Percentiles rank a stretch among this genome's conserved stretches.
These are phyloP conservation scores for Ruditapes philippinarum DNA, from an alignment of 1,140 invertebrate genomes.

Conservation along the genomic window DNA sequence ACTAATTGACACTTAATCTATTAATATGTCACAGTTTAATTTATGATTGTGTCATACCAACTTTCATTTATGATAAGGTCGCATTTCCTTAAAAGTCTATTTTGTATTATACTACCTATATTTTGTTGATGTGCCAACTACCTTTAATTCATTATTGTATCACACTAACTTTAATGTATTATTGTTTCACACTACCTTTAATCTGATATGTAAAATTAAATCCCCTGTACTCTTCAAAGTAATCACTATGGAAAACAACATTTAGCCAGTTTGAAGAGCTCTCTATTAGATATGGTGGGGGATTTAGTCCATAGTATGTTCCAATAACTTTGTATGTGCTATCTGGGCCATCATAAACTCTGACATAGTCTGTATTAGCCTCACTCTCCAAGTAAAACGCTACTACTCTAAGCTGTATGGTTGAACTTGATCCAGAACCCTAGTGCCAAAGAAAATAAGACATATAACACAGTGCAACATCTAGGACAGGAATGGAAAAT, in stretches of 20 bases:
- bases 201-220: conserved; percentile 78
- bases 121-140: too few species aligned
- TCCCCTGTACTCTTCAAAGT: conserved; percentile 61
- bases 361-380: conserved; percentile 71
- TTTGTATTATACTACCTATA: too few species aligned
- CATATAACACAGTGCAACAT: too few species aligned
- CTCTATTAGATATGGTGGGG: conserved; percentile 70
- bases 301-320: conserved; percentile 58
- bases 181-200: conserved; percentile 71
- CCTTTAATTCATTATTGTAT: too few species aligned
- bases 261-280: conserved; percentile 71
- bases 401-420: conserved; percentile 73
- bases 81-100: too few species aligned
- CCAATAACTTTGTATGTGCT: conserved; percentile 66
- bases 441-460: not conserved
- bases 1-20: too few species aligned
- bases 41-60: too few species aligned
- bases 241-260: conserved; percentile 71
- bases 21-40: too few species aligned
- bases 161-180: too few species aligned
- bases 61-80: too few species aligned
- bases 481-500: too few species aligned
- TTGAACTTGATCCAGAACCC: conserved; percentile 24
- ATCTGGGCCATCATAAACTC: conserved; percentile 75
- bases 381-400: conserved; percentile 69